These are phyloP conservation scores for Pegoplata infirma DNA, from an alignment of 2,888 invertebrate species.

Conservation along the genomic window DNA sequence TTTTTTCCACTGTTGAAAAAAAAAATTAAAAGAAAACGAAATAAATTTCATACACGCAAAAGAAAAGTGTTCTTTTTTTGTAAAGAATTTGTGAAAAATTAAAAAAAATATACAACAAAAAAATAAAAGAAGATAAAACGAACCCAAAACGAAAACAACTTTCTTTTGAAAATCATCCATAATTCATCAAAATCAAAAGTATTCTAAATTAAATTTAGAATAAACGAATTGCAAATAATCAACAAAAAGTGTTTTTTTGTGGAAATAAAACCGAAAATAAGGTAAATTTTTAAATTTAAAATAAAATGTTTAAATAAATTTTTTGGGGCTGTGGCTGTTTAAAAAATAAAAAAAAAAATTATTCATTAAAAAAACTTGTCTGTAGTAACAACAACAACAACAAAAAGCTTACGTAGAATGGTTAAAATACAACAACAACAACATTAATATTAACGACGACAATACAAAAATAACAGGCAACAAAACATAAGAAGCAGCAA, in stretches of 20 bases:
- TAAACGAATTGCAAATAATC: conserved; percentile 26
- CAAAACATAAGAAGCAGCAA: conserved; percentile 4
- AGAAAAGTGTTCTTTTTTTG: conserved; percentile 43
- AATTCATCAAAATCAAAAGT: conserved; percentile 15
- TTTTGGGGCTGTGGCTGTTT: conserved; percentile 61
- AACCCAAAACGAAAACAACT: conserved; percentile 53
- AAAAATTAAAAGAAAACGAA: conserved; percentile 12
- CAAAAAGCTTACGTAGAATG: conserved; percentile 55
- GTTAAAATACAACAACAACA: too few species aligned
- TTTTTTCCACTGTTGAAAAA: conserved; percentile 33
- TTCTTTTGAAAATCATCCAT: conserved; percentile 29
- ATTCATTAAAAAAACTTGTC: conserved; percentile 52
- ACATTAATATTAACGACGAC: conserved; percentile 26
- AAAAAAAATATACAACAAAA: conserved; percentile 5
- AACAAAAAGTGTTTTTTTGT: conserved; percentile 35
- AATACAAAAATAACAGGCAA: conserved; percentile 27
- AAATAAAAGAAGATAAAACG: conserved; percentile 20
- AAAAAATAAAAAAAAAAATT: conserved; percentile 40
- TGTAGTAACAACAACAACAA: conserved; percentile 45
- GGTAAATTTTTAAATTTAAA: conserved; percentile 10
- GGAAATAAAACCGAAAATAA: conserved; percentile 26
- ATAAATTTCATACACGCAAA: conserved; percentile 36
- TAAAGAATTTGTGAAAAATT: conserved; percentile 52
- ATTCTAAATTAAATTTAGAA: neutral
- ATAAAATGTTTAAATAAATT: conserved; percentile 1